phyloP scores from a whole-genome alignment of 2,888 invertebrate species.

The Zootermopsis nevadensis region DNA sequence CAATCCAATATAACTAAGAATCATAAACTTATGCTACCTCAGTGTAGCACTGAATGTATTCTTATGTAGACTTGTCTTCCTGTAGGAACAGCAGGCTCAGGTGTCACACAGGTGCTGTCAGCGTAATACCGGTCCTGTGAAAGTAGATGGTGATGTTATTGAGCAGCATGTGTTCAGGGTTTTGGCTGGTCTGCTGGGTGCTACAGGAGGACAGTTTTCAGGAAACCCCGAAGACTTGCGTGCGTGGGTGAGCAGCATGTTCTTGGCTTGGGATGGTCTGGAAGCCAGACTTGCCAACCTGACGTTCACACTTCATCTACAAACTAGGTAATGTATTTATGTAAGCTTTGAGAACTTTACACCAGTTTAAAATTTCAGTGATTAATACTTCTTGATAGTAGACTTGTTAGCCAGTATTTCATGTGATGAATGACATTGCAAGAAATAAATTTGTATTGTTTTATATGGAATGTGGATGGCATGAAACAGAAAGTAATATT shows the following conservation, averaged over 20 bases:
- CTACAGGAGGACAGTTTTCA: constrained; percentile 51
- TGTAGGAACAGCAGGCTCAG: constrained; percentile 56
- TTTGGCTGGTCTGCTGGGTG: constrained; percentile 53
- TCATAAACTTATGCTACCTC: no score
- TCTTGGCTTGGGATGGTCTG: constrained; percentile 73
- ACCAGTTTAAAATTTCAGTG: no score
- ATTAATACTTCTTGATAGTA: no score
- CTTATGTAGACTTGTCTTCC: not conserved
- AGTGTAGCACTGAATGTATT: not conserved
- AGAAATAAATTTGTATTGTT: no score
- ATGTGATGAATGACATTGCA: no score
- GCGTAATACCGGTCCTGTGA: not conserved
- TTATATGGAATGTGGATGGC: no score
- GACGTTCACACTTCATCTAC: constrained; percentile 62
- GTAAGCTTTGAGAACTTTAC: no score
- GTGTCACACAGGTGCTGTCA: constrained; percentile 51
- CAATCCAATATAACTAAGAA: no score
- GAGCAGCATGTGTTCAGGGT: constrained; percentile 29
- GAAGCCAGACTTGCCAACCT: constrained; percentile 68
- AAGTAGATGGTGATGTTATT: not conserved
- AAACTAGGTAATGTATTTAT: constrained; percentile 18
- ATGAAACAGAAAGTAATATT: no score
- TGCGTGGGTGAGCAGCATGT: constrained; percentile 70
- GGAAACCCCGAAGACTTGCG: constrained; percentile 57
- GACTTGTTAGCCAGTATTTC: no score